phyloP scores from a whole-genome alignment of 2,888 invertebrate species.

The Lasioglossum morio region DNA sequence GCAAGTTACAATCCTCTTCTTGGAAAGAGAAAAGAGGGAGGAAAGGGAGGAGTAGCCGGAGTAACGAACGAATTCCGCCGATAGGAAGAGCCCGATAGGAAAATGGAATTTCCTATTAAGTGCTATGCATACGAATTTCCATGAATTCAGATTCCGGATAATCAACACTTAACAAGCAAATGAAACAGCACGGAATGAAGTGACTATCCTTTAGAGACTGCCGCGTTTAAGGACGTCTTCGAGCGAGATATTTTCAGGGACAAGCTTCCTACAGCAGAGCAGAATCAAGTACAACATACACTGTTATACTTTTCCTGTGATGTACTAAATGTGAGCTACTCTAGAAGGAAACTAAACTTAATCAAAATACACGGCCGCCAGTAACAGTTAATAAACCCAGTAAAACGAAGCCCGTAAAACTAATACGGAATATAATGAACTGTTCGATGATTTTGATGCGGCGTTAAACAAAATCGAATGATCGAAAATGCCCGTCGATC shows the following conservation, averaged over 20 bases:
- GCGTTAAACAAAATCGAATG: not conserved
- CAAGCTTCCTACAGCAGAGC: not conserved
- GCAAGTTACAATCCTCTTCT: slow-evolving; percentile 34
- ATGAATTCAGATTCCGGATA: slow-evolving; percentile 44
- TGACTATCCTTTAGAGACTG: slow-evolving; percentile 12
- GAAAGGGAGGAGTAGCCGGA: not conserved
- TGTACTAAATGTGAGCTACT: too few relatives aligned
- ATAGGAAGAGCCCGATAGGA: slow-evolving; percentile 40
- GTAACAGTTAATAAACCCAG: too few relatives aligned
- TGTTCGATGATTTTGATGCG: too few relatives aligned
- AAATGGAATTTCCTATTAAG: slow-evolving; percentile 56
- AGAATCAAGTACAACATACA: not conserved
- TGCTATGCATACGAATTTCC: slow-evolving; percentile 43
- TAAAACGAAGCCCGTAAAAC: too few relatives aligned
- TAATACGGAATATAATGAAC: too few relatives aligned
- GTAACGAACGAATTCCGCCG: slow-evolving; percentile 48
- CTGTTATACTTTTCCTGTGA: not conserved
- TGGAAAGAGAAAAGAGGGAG: slow-evolving; percentile 1
- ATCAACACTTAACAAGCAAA: slow-evolving; percentile 42
- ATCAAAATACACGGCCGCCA: too few relatives aligned
- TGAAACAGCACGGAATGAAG: slow-evolving; percentile 25
- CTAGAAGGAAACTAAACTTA: too few relatives aligned
- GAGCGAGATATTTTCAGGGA: not conserved
- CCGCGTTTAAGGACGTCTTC: not conserved
- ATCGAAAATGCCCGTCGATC: not conserved